Evolutionary conservation across 2,797 vertebrate genomes (phyloP).

Genomic region (Xenops minutus): DNA sequence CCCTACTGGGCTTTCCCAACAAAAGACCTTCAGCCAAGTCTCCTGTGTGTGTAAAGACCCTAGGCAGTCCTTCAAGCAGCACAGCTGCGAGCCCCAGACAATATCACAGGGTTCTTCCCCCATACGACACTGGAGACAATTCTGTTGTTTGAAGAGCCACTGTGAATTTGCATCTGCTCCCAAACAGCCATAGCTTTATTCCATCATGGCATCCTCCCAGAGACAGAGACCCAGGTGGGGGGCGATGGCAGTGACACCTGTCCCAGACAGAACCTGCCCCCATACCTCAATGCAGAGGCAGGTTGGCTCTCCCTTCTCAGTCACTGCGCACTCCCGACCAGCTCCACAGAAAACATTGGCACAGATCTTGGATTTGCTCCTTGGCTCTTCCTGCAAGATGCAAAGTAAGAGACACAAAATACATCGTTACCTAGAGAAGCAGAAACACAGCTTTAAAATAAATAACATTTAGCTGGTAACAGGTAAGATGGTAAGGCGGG

Average conservation of each 20-base stretch:
- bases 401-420: constrained; percentile 39
- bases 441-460: not conserved
- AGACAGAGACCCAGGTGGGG: fast-evolving
- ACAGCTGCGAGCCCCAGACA: not conserved
- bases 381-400: constrained; percentile 81
- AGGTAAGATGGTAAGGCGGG: not conserved
- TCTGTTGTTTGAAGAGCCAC: not conserved
- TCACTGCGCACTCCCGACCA: constrained; percentile 92
- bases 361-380: constrained; percentile 97
- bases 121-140: not conserved
- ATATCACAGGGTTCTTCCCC: not conserved
- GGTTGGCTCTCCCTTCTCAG: constrained; percentile 94
- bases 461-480: not conserved
- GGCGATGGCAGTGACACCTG: not conserved
- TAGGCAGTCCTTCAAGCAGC: not conserved
- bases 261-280: not conserved
- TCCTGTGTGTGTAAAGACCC: not conserved
- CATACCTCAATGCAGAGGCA: constrained; percentile 97
- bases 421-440: not conserved
- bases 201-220: not conserved
- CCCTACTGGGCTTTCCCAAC: not conserved
- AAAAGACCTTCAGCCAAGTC: not conserved
- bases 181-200: not conserved
- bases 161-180: not conserved
- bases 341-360: constrained; percentile 99